Base-by-base conservation (phyloP, 2,113 vertebrate genomes). In the Callospermophilus lateralis region DNA sequence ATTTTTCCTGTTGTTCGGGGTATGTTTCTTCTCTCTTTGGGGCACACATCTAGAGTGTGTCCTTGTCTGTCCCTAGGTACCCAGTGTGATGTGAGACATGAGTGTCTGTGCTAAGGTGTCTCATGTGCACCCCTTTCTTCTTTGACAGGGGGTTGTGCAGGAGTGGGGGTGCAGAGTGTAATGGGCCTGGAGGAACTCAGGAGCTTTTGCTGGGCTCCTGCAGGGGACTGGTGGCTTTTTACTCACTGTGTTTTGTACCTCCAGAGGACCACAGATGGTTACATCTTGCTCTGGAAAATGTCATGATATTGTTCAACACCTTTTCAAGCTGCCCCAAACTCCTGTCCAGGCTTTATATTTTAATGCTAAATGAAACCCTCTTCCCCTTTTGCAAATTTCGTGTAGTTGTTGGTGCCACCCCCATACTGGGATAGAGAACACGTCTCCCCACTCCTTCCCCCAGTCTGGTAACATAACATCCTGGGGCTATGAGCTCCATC, bases 101-200 rank as follows among this genome's bases (percentile, higher is more conserved):
- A 96, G 95, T 98, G 98, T 99, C 98, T 98, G 98, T 98, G 97
- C 98, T 98, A 85, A 97, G 94, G 97, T 93, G 97, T 98, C 97
- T 98, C 97, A 72, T 98, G 97, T 98, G 96, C 81, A 96, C 87
- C 97, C 96, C 93, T 97, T 98, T 98, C 96, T 97, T 96, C 92
- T 91, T 92, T 81, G 2, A 7, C 17, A 45, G 70, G 83, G 96
- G 73, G 85, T 74, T 6, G 89, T 98, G 95, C 97, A 96, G 98
- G 97, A 81, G 98, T 97, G 80, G 79, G 96, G 97, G 91, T 94
- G 55, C 42, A 2, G 73, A 51, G 15, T 73, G 74, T 85, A 48
- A 73, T 15, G 20, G 86, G 90, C 95, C 90, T 61, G 91, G 34
- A 87, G 24, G 72, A 45, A 87, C 92, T n/a, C 10, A n/a, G 81